Conservation (phyloP, 2,797 vertebrate genomes). For the Simalia tracyae region DNA sequence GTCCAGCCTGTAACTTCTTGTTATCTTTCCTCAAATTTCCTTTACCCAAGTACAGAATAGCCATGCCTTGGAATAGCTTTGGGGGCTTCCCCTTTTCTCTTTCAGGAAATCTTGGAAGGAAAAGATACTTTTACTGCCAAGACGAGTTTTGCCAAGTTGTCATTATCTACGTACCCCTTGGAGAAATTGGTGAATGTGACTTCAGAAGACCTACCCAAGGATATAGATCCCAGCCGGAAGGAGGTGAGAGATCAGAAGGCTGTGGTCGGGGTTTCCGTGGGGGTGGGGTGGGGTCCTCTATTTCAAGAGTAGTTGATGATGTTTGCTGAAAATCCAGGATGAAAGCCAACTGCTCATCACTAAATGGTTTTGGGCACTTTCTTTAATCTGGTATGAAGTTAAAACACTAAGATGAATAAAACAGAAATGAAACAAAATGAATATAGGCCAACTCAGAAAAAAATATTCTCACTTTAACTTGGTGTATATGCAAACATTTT, state of each 20-base stretch:
- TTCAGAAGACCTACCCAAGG: constrained; percentile 75
- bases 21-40: neutral
- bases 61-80: neutral
- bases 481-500: neutral
- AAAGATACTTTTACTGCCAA: constrained; percentile 63
- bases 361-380: neutral
- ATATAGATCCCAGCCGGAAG: constrained; percentile 81
- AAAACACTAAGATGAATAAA: neutral
- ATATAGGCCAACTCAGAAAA: neutral
- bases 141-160: constrained; percentile 52
- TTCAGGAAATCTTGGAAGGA: constrained; percentile 62
- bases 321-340: neutral
- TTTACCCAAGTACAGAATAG: neutral
- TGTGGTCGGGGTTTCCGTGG: neutral
- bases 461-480: neutral
- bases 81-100: neutral
- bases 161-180: constrained; percentile 70
- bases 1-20: neutral
- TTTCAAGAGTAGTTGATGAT: neutral
- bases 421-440: neutral
- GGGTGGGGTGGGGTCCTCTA: neutral
- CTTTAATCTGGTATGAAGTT: neutral
- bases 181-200: constrained; percentile 74
- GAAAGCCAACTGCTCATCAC: neutral
- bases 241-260: constrained; percentile 73